These are phyloP conservation scores for Andinoacara biseriatus DNA, from an alignment of 2,113 vertebrate species.

Conservation along the genomic window DNA sequence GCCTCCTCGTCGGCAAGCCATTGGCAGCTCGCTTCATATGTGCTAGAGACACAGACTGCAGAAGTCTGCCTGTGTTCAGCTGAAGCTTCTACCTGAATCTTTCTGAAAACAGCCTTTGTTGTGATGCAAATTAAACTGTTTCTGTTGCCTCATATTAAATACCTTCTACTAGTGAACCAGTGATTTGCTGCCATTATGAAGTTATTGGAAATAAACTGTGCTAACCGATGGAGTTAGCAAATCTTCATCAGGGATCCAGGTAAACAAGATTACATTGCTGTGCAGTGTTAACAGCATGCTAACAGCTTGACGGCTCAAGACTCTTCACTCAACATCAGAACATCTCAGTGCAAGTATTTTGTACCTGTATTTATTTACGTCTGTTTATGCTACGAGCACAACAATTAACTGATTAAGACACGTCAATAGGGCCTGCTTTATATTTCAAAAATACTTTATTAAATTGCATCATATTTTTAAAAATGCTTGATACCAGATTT, in stretches of 20 bases:
- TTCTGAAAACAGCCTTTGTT: constrained; percentile 3
- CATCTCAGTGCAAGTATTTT: not conserved
- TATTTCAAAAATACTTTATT: not conserved
- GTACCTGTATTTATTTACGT: not conserved
- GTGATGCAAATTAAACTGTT: not conserved
- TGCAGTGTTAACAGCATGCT: not conserved
- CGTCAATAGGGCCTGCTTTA: not conserved
- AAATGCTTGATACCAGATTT: not conserved
- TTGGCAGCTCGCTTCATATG: not conserved
- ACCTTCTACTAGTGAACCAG: not conserved
- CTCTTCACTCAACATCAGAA: not conserved
- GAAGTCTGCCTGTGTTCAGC: not conserved
- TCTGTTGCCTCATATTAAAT: not conserved
- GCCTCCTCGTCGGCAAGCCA: not conserved
- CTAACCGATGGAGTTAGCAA: not conserved
- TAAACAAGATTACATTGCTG: not conserved
- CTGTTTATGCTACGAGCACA: not conserved
- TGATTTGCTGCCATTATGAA: not conserved
- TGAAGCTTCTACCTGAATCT: not conserved
- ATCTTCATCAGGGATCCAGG: not conserved
- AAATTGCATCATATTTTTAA: not conserved
- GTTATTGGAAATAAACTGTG: not conserved
- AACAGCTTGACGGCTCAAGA: not conserved
- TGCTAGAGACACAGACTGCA: not conserved
- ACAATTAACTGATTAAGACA: not conserved